Base-by-base conservation (phyloP, 2,113 vertebrate genomes). In the Sporophila hypoxantha region DNA sequence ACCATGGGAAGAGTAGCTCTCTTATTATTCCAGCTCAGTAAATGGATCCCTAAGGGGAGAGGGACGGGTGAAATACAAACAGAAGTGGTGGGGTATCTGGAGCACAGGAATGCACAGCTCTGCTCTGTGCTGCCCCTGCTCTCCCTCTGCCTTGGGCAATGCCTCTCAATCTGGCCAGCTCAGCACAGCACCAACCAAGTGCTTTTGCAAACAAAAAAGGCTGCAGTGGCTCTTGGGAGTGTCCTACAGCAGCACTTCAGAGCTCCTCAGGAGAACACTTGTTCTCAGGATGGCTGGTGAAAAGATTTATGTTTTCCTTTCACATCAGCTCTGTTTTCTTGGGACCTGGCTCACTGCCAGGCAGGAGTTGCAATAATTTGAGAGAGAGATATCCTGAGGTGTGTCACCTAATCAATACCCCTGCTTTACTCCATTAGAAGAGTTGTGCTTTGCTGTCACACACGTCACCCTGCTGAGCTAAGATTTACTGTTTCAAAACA, bases 401-500 rank as follows among this genome's bases (percentile, higher is more conserved):
- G 57, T 46, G 86, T 50, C 69, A 80, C 50, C 66, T 52, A 83
- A 78, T 46, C 73, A 77, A 34, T 64, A 65, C 9, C 41, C 68
- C 26, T 3, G 14, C 27, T 62, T 47, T 29, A 10, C 18, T 73
- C 37, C 60, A 26, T 32, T 34, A 77, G 39, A 27, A 46, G 59
- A 59, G 21, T 22, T 60, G 17, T 61, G 25, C 75, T 57, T 42
- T 4, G 19, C 49, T 82, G 34, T 73, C 20, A 8, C 17, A 5
- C 23, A 59, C 16, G 4, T 2, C 2, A 44, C 57, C 14, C 55
- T 22, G 16, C 42, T n/a, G 20, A 0, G 0, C 34, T 55, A 8
- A 61, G 29, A 82, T 69, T 79, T 62, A 62, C 37, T 60, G 9
- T 4, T 84, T 30, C 62, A 71, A 83, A 83, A 77, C 12, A 44